Percentiles rank a stretch among this genome's conserved stretches.
Conservation (phyloP, 2,113 vertebrate genomes). For the Neoarius graeffei region DNA sequence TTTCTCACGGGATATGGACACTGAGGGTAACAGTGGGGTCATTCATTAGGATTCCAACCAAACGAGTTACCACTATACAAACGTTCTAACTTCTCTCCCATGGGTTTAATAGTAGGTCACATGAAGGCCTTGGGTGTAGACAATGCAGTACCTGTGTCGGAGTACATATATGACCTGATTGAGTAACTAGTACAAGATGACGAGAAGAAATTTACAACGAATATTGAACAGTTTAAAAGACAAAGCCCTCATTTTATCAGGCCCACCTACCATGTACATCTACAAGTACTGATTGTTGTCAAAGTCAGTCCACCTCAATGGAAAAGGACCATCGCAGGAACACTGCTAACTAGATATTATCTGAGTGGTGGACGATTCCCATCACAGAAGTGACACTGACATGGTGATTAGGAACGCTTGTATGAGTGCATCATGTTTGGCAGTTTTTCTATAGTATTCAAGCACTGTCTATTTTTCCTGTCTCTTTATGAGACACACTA, state of each 20-base stretch:
- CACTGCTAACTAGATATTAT: background rate
- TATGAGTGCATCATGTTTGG: background rate
- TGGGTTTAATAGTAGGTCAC: conserved; percentile 9
- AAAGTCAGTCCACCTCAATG: background rate
- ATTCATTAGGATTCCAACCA: background rate
- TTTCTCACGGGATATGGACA: conserved; percentile 12
- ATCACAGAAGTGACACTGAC: background rate
- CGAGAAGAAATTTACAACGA: background rate
- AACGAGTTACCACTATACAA: background rate
- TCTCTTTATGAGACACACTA: background rate
- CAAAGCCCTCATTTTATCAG: background rate
- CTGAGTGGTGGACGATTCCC: background rate
- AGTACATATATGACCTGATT: background rate
- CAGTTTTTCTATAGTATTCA: background rate
- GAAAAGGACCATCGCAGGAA: background rate
- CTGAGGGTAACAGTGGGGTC: conserved; percentile 13
- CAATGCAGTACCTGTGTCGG: conserved; percentile 27
- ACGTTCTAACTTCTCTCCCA: conserved; percentile 11
- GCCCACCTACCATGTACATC: background rate
- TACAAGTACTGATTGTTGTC: background rate
- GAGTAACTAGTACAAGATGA: background rate
- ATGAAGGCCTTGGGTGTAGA: conserved; percentile 1
- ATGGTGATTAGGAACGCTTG: too few species aligned
- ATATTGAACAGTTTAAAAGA: background rate
- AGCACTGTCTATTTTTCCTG: background rate